phyloP scores from a whole-genome alignment of 2,888 invertebrate genomes.

The Fragum sueziense region DNA sequence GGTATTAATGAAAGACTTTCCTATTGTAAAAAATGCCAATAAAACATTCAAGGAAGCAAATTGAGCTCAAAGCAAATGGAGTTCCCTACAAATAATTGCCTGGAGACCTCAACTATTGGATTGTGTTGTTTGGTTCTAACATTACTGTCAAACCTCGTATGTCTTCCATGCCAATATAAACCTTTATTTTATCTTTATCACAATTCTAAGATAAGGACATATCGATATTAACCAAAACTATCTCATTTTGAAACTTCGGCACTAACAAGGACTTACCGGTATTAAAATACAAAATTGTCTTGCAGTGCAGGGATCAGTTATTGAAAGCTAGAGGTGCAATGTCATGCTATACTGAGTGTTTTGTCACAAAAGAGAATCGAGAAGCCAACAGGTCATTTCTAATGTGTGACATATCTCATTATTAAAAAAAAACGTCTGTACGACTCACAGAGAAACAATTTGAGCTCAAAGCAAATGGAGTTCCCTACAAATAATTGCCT shows the following conservation, averaged over 20 bases:
- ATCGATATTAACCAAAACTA: too few relatives aligned
- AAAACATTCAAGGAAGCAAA: conserved; percentile 7
- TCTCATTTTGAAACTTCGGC: too few relatives aligned
- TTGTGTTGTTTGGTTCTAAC: conserved; percentile 11
- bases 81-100: not conserved
- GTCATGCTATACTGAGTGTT: too few relatives aligned
- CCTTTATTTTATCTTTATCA: too few relatives aligned
- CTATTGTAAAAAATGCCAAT: not conserved
- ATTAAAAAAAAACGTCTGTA: conserved; percentile 7
- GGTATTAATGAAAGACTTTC: not conserved
- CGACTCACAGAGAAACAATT: conserved; percentile 6
- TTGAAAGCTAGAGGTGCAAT: too few relatives aligned
- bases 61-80: not conserved
- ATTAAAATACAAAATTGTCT: too few relatives aligned
- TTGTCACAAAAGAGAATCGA: too few relatives aligned
- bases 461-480: not conserved
- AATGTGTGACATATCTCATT: not conserved
- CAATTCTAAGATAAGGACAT: too few relatives aligned
- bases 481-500: not conserved
- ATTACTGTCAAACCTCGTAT: conserved; percentile 12
- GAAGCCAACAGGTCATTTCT: not conserved
- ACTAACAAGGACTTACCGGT: not conserved
- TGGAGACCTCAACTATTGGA: conserved; percentile 7
- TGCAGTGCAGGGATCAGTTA: too few relatives aligned
- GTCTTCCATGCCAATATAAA: conserved; percentile 3